Evolutionary conservation across 2,113 vertebrate genomes (phyloP).

Genomic region (Muntiacus reevesi): DNA sequence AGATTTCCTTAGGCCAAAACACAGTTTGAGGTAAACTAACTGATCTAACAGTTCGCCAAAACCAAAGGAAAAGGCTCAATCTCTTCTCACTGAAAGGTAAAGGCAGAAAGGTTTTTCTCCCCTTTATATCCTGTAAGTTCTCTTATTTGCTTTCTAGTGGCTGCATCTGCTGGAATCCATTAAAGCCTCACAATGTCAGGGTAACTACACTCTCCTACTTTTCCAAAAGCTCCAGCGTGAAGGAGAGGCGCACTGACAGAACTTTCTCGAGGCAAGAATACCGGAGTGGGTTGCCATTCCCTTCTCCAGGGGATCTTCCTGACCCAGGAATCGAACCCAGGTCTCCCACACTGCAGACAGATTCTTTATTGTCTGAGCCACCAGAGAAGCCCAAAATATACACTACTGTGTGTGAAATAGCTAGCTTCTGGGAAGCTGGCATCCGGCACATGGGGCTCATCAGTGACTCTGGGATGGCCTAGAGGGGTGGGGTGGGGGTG

Average conservation of each 20-base stretch:
- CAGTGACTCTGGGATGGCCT: not conserved
- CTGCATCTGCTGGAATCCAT: not conserved
- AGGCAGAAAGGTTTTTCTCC: not conserved
- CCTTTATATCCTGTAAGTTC: not conserved
- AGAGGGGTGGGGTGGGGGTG: not conserved
- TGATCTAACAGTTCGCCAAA: constrained; percentile 31
- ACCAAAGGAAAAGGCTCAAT: constrained; percentile 39
- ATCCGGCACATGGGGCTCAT: not conserved
- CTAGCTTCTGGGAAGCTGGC: not conserved
- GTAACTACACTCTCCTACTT: not conserved
- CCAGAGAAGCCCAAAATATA: not conserved
- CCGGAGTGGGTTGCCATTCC: not conserved
- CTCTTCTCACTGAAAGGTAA: not conserved
- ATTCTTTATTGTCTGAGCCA: not conserved
- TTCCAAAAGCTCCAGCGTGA: not conserved
- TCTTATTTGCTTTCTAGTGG: not conserved
- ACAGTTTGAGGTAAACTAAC: constrained; percentile 17
- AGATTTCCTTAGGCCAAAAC: constrained; percentile 48
- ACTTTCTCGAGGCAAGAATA: not conserved
- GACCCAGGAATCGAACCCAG: not conserved
- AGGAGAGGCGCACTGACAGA: not conserved
- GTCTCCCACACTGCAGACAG: not conserved
- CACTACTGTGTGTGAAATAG: not conserved
- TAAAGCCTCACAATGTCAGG: not conserved
- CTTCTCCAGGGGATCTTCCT: not conserved